phyloP scores from a whole-genome alignment of 1,140 invertebrate genomes.

The Panagrolaimus sp. region DNA sequence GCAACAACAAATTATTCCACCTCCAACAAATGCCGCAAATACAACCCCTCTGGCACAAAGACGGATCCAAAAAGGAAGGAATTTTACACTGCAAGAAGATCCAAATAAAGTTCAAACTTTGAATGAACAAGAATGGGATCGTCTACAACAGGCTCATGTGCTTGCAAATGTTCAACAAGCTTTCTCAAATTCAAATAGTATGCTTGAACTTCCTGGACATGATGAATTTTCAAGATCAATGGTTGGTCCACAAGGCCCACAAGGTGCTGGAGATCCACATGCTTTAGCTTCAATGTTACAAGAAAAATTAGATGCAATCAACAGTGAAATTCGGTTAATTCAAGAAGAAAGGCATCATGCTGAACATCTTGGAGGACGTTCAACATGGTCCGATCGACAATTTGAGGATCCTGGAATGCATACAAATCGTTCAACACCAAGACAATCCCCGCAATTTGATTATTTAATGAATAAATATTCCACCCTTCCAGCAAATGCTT shows the following conservation, averaged over 20 bases:
- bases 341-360: constrained; percentile 98
- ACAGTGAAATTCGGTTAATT: constrained; percentile 92
- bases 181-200: constrained; percentile 54
- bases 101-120: constrained; percentile 67
- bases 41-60: constrained; percentile 69
- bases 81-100: constrained; percentile 69
- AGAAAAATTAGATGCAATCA: constrained; percentile 97
- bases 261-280: constrained; percentile 73
- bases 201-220: constrained; percentile 42
- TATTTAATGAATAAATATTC: constrained; percentile 49
- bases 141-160: constrained; percentile 84
- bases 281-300: constrained; percentile 95
- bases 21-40: constrained; percentile 73
- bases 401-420: constrained; percentile 22
- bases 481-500: constrained; percentile 48
- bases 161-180: constrained; percentile 76
- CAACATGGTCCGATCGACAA: constrained; percentile 77
- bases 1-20: constrained; percentile 66
- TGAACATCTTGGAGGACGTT: constrained; percentile 81
- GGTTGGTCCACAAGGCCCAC: constrained; percentile 9
- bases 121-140: constrained; percentile 80
- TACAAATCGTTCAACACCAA: constrained; percentile 28
- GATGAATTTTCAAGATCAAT: constrained; percentile 63
- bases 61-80: constrained; percentile 66
- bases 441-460: constrained; percentile 45